Evolutionary conservation across 2,113 vertebrate species (phyloP).

Genomic region (Tricholaema leucomelas): DNA sequence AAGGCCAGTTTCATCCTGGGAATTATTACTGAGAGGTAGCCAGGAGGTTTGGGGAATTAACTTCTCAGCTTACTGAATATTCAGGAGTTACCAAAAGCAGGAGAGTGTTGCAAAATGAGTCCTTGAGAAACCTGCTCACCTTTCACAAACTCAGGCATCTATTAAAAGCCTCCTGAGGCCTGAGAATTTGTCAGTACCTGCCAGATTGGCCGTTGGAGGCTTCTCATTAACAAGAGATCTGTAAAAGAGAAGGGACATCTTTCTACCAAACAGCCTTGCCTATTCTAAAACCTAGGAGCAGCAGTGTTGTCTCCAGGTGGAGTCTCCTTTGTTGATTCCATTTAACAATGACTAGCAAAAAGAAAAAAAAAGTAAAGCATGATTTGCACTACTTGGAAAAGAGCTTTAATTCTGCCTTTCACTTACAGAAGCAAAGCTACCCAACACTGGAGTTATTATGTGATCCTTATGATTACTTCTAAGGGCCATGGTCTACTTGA

Average conservation of each 20-base stretch:
- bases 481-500: too few species aligned
- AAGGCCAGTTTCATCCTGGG: too few species aligned
- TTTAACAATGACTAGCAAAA: not conserved
- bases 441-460: not conserved
- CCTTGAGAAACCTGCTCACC: not conserved
- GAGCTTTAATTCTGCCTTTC: not conserved
- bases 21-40: too few species aligned
- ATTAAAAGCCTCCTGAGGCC: not conserved
- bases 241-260: not conserved
- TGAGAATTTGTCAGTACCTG: not conserved
- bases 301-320: not conserved
- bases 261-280: not conserved
- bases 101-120: not conserved
- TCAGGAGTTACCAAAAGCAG: not conserved
- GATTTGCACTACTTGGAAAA: not conserved
- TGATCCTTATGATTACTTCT: not conserved
- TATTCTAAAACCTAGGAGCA: not conserved
- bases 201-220: not conserved
- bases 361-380: fast-evolving
- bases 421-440: not conserved
- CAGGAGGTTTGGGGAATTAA: too few species aligned
- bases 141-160: not conserved
- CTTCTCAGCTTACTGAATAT: not conserved
- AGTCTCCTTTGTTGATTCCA: not conserved
- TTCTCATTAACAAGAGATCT: not conserved